Evolutionary conservation across 2,113 vertebrate species (phyloP), one percentile per base, ranked within the genome.

Genomic region (Cichladusa arquata): DNA sequence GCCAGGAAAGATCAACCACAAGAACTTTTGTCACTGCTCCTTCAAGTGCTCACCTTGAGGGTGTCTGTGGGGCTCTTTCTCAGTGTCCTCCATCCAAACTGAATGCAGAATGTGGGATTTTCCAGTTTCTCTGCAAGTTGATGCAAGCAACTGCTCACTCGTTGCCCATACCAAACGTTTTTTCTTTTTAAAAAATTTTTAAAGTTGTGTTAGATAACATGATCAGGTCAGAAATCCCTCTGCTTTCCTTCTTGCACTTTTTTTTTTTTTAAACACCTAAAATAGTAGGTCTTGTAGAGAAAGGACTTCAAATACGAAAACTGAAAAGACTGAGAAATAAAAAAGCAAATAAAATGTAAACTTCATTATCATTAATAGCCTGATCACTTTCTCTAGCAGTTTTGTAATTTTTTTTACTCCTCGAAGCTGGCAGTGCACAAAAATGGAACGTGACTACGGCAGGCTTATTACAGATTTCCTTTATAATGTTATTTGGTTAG

Each of bases 41-140:
- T 34, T 42, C 38, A 33, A 23, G 18, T 25, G 17, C 3, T 40
- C 1, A 0, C 7, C 18, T 54, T 20, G 14, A 24, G 14, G 4
- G 5, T 14, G 19, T 14, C 4, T 4, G 1, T 36, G 25, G 12
- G 17, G 28, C 28, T 65, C 18, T n/a, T 86, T 66, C 19, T 91
- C 8, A 2, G 18, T 1, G 5, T 0, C 0, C 13, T 42, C 53
- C 4, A 34, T 14, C 19, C 23, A 50, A 54, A 62, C 7, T 8
- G 6, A 6, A 36, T 13, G 48, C 8, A 28, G 29, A 33, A 11
- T 0, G 1, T 14, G 26, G 3, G 19, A 5, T 12, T 62, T 80
- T 54, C 33, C 5, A 5, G 18, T 26, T 86, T 60, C 38, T 70
- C 4, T 33, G 24, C 5, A 25, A 24, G 18, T 74, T 17, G 60